Conservation (phyloP, 2,113 vertebrate genomes). For the Pteronura brasiliensis region DNA sequence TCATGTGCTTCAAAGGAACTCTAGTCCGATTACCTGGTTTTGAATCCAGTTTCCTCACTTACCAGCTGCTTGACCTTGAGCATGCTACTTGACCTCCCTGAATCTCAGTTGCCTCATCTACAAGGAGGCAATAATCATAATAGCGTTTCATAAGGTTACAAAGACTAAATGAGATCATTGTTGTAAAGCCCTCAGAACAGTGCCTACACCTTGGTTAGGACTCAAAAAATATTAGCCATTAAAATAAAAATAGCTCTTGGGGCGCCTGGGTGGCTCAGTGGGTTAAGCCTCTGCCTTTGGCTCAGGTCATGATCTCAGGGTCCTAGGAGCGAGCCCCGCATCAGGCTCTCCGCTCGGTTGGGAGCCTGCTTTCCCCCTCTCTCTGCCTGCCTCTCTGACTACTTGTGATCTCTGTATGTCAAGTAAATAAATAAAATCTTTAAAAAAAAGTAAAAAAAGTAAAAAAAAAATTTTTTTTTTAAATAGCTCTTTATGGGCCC, state of each 20-base stretch:
- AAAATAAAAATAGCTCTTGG: neutral
- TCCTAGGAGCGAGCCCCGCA: too few relatives aligned
- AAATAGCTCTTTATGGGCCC: too few relatives aligned
- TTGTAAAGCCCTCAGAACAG: neutral
- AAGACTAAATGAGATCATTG: neutral
- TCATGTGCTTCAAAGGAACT: neutral
- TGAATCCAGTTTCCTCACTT: neutral
- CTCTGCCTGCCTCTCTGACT: too few relatives aligned
- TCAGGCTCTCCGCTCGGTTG: rapidly evolving
- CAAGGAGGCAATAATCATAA: neutral
- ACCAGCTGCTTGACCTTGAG: neutral
- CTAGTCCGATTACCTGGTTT: neutral
- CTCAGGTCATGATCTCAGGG: too few relatives aligned
- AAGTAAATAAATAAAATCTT: too few relatives aligned
- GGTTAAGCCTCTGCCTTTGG: too few relatives aligned
- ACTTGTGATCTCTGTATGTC: too few relatives aligned
- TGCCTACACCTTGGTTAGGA: neutral
- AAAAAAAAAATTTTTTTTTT: neutral
- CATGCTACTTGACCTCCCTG: neutral
- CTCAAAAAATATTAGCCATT: neutral
- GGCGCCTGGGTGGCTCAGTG: neutral
- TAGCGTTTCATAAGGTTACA: neutral
- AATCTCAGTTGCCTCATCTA: neutral
- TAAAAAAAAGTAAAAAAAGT: neutral
- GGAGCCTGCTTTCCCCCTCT: too few relatives aligned